Base-by-base conservation (phyloP, 2,888 invertebrate genomes). In the Allygus modestus region DNA sequence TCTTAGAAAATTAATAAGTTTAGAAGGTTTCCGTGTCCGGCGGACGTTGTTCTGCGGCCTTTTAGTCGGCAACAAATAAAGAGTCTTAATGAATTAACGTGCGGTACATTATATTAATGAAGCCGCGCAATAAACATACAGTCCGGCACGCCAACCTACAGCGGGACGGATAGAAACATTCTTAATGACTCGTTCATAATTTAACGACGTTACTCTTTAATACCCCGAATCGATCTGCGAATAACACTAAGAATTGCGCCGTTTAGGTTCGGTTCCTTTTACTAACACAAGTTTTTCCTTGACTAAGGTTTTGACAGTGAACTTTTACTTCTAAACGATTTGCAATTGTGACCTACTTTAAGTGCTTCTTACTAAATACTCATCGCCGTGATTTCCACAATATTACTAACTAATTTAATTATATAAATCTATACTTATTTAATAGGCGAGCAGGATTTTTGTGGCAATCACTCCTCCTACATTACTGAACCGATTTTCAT, bases 51-150 rank as follows among this genome's bases (percentile, higher is more conserved):
- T 1, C 28, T 17, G 65, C 65, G 26, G 28, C 65, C 28, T 79
- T 79, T 79, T 79, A 79, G 20, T 58, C 31, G 37, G 37, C 79
- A 28, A 79, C 58, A 79, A 79, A 79, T 79, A 79, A 79, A 58
- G 33, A 31, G 79, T 23, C 79, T 37, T 79, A 79, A 79, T 79
- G 79, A 79, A 79, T 79, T 79, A 79, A 79, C 79, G 79, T 23
- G 54, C 28, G 65, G 65, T 79, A 79, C 79, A 79, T 79, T 79
- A 79, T 79, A 79, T 79, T 79, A 79, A 79, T 79, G 79, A 79
- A 58, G 58, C 20, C 11, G 58, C 31, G 20, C 79, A 79, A 79
- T 58, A 79, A 58, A 77, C 77, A 73, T 51, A 17, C 17, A 0
- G 31, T 43, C 37, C 28, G 17, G 15, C 77, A 77, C 77, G 77